These are phyloP conservation scores for Scalopus aquaticus DNA, from an alignment of 2,113 vertebrate species.

Conservation along the genomic window DNA sequence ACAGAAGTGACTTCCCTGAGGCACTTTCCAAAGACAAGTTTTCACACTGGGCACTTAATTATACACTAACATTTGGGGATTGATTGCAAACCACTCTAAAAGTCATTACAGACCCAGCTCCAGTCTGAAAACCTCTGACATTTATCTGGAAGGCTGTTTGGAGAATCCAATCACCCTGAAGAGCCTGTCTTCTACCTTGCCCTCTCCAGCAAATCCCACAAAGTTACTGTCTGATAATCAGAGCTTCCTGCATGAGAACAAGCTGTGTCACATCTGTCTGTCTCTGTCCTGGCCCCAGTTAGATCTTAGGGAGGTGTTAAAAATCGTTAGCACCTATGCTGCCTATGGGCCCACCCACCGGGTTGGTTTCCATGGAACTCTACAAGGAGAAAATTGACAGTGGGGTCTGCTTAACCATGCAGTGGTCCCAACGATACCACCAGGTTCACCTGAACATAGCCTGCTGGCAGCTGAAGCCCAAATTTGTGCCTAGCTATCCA, in stretches of 20 bases:
- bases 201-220: neutral
- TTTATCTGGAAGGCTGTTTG: neutral
- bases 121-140: neutral
- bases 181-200: neutral
- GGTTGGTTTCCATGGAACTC: neutral
- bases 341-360: neutral
- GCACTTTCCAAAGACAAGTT: neutral
- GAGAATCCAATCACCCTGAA: neutral
- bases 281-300: neutral
- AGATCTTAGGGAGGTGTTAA: fast-evolving
- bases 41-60: conserved; percentile 11
- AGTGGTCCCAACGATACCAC: neutral
- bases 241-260: neutral
- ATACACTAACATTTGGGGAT: conserved; percentile 23
- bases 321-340: neutral
- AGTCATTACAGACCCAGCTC: neutral
- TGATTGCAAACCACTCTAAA: conserved; percentile 29
- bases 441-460: neutral
- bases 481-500: neutral
- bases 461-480: neutral
- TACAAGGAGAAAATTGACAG: neutral
- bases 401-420: neutral
- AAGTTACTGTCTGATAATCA: neutral
- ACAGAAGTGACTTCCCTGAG: neutral
- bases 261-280: neutral